Percentiles rank a stretch among this genome's conserved stretches.
These are phyloP conservation scores for Adelosebastes latens DNA, from an alignment of 2,797 vertebrate genomes.

Conservation along the genomic window DNA sequence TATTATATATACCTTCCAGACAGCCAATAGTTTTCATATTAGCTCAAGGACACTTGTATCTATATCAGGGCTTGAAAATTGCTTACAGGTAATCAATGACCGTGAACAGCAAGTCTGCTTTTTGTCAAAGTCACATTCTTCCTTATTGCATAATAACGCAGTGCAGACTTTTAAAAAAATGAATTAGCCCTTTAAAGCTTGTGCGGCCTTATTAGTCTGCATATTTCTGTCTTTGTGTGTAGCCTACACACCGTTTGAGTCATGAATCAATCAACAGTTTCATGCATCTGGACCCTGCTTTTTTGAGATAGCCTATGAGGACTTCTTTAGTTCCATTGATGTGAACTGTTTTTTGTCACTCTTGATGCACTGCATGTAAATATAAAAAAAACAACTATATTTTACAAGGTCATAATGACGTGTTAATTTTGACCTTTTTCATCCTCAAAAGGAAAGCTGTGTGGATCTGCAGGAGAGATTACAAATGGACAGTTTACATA, in stretches of 20 bases:
- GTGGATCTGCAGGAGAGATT: conserved; percentile 79
- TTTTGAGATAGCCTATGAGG: not conserved
- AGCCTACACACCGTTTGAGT: not conserved
- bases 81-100: too few species aligned
- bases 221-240: not conserved
- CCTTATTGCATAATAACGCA: too few species aligned
- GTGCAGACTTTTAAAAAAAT: too few species aligned
- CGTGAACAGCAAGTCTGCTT: too few species aligned
- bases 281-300: not conserved
- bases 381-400: not conserved
- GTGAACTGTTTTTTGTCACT: not conserved
- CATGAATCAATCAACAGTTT: not conserved
- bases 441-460: conserved; percentile 58
- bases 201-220: not conserved
- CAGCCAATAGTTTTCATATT: too few species aligned
- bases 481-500: conserved; percentile 66
- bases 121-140: too few species aligned
- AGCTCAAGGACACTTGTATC: too few species aligned
- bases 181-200: too few species aligned
- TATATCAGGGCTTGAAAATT: too few species aligned
- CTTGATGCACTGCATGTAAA: not conserved
- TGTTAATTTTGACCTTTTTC: not conserved
- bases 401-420: not conserved
- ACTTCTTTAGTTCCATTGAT: not conserved
- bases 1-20: not conserved